Conservation (phyloP, 2,797 vertebrate species). For the Odontamblyopus lacepedii region DNA sequence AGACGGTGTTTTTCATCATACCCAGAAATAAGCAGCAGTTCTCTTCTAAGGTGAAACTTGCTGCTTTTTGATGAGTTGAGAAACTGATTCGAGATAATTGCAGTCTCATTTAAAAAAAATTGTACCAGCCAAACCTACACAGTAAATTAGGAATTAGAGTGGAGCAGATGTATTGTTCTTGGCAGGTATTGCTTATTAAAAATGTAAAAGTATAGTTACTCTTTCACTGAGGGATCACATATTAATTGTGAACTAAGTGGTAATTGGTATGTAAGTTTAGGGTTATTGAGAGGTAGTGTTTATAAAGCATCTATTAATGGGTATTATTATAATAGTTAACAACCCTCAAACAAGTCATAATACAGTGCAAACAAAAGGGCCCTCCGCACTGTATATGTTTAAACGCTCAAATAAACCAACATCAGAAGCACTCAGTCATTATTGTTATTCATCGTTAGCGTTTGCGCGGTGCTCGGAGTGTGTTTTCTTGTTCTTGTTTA, state of each 20-base stretch:
- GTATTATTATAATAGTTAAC: neutral
- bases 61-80: neutral
- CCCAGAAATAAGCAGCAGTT: neutral
- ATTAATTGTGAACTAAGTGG: too few relatives aligned
- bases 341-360: neutral
- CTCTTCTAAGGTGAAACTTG: neutral
- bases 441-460: slow-evolving; percentile 22
- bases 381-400: slow-evolving; percentile 14
- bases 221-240: too few relatives aligned
- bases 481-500: slow-evolving; percentile 5
- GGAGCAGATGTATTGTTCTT: slow-evolving; percentile 17
- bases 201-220: slow-evolving; percentile 6
- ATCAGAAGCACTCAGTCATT: slow-evolving; percentile 16
- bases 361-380: slow-evolving; percentile 9
- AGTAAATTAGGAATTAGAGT: neutral
- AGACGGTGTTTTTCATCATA: neutral
- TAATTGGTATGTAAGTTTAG: too few relatives aligned
- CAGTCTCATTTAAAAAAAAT: neutral
- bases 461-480: slow-evolving; percentile 22
- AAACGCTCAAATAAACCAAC: slow-evolving; percentile 24
- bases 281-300: too few relatives aligned
- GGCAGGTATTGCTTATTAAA: neutral
- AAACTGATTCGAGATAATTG: neutral
- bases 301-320: too few relatives aligned
- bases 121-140: neutral